Percentiles rank a stretch among this genome's conserved stretches.
These are phyloP conservation scores for Zoanthus sociatus DNA, from an alignment of 92 coral and sea anemone genomes.

Conservation along the genomic window DNA sequence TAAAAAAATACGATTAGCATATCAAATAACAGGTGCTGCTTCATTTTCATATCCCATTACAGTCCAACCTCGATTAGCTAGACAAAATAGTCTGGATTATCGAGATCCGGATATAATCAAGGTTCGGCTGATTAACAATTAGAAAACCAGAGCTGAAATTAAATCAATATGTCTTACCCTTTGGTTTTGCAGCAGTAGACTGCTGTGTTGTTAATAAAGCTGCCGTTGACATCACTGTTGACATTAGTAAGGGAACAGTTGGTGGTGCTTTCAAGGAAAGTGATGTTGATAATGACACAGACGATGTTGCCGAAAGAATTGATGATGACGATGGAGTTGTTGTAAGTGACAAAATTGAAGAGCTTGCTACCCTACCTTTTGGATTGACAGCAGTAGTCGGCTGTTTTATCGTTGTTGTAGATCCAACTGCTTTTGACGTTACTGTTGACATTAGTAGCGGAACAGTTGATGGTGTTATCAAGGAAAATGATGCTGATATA, in stretches of 20 bases:
- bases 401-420: not conserved
- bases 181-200: not conserved
- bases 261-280: not conserved
- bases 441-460: not conserved
- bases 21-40: not conserved
- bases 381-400: not conserved
- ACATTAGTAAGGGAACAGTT: not conserved
- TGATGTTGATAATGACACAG: not conserved
- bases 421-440: not conserved
- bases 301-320: not conserved
- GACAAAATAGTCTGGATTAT: no score
- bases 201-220: not conserved
- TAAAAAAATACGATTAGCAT: not conserved
- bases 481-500: not conserved
- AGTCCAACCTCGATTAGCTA: no score
- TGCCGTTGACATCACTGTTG: not conserved
- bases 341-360: not conserved
- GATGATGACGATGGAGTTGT: not conserved
- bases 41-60: not conserved
- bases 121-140: not conserved
- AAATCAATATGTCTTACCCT: not conserved
- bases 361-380: not conserved
- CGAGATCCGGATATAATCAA: no score
- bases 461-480: not conserved
- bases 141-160: not conserved